Percentiles rank a stretch among this genome's conserved stretches.
These are phyloP conservation scores for Syngnathus rostellatus DNA, from an alignment of 2,797 vertebrate species.

Conservation along the genomic window DNA sequence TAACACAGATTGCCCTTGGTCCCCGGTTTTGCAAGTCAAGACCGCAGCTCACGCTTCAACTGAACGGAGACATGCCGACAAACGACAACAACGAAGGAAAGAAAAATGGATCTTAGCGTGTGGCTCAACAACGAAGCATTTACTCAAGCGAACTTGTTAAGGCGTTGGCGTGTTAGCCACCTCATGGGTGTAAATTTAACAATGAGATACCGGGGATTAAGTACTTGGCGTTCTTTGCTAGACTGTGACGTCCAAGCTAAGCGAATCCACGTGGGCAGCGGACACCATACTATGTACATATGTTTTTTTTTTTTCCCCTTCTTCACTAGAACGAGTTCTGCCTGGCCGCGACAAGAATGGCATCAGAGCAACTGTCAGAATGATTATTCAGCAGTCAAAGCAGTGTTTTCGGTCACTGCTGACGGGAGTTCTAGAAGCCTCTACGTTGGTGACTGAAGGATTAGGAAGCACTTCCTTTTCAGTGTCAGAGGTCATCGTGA, in stretches of 20 bases:
- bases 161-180: neutral
- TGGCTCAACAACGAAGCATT: slow-evolving; percentile 2
- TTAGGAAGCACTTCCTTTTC: slow-evolving; percentile 49
- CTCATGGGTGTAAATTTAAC: neutral
- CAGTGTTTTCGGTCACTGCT: slow-evolving; percentile 34
- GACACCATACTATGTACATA: neutral
- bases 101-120: neutral
- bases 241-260: neutral
- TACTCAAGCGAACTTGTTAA: slow-evolving; percentile 3
- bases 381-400: too few species aligned
- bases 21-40: neutral
- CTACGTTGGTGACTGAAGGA: slow-evolving; percentile 46
- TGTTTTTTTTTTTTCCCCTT: too few species aligned
- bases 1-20: too few species aligned
- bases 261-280: neutral
- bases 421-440: slow-evolving; percentile 37
- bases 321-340: neutral
- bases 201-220: neutral
- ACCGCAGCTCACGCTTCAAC: neutral
- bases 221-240: neutral
- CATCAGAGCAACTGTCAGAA: slow-evolving; percentile 7
- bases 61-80: neutral
- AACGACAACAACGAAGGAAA: neutral
- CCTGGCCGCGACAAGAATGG: neutral
- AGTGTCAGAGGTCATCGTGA: slow-evolving; percentile 30